Base-by-base conservation (phyloP, 2,888 invertebrate genomes). In the Ophion obscuratus region DNA sequence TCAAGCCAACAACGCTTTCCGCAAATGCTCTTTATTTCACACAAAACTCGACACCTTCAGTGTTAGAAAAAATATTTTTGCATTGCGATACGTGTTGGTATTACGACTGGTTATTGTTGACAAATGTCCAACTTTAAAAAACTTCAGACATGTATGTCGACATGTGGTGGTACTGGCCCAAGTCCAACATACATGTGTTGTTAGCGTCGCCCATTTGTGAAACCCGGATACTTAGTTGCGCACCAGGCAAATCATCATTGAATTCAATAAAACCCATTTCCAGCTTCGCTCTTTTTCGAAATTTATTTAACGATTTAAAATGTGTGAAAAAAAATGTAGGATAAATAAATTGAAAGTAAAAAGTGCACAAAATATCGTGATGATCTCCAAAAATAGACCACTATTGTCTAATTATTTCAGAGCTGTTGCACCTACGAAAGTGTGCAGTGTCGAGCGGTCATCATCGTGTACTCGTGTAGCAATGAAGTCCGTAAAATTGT, bases 401-500 rank as follows among this genome's bases (percentile, higher is more conserved):
- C 64, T 75, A 85, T 88, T 86, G 86, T 86, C 85, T 83, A 88
- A 88, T 88, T 88, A 67, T 86, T 83, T 74, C 79, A 86, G 78
- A 78, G 81, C 70, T 70, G 70, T 87, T 71, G 81, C 79, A 71
- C 61, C 79, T 70, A 66, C 74, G 62, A 80, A 81, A 70, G 66
- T 59, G 44, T 76, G 76, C 87, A 85, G 73, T 70, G 75, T 57
- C 81, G 78, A 59, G 61, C 20, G 61, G 11, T 61, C 61, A 2
- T 31, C 31, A 31, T 81, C 73, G 31, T 2, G 78, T 53, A 64
- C 73, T 61, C 81, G 71, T 86, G 47, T 5, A 81, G 84, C 87
- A 11, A 92, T 92, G 92, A 84, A 90, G 73, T 85, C 89, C 64
- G 85, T 93, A n/a, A 89, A 88, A 79, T 86, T 94, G 85, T 91